phyloP scores from a whole-genome alignment of 2,797 vertebrate genomes.

The Champsocephalus esox region DNA sequence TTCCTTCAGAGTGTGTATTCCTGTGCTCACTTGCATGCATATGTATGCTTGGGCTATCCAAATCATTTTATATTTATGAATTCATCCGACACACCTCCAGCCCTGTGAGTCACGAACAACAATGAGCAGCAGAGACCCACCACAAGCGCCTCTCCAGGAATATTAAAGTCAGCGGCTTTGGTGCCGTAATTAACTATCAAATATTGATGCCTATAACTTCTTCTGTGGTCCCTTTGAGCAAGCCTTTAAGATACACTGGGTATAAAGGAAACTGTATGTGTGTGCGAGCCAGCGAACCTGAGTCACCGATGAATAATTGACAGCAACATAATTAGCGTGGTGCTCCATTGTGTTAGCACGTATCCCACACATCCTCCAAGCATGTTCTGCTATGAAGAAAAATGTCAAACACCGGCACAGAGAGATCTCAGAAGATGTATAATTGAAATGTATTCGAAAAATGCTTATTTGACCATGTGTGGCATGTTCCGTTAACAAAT shows the following conservation, averaged over 20 bases:
- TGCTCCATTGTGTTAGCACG: constrained; percentile 71
- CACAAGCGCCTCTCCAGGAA: constrained; percentile 59
- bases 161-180: constrained; percentile 78
- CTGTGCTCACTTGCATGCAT: background rate
- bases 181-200: constrained; percentile 84
- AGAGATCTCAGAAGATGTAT: constrained; percentile 58
- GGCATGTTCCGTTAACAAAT: constrained; percentile 46
- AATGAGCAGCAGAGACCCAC: constrained; percentile 40
- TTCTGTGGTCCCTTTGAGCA: constrained; percentile 67
- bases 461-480: constrained; percentile 45
- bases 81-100: constrained; percentile 56
- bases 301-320: constrained; percentile 82
- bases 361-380: constrained; percentile 65
- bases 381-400: constrained; percentile 66
- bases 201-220: constrained; percentile 83
- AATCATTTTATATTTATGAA: constrained; percentile 67
- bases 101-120: constrained; percentile 61
- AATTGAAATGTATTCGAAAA: constrained; percentile 63
- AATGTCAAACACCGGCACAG: constrained; percentile 62
- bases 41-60: constrained; percentile 39
- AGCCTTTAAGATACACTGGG: constrained; percentile 65
- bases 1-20: background rate
- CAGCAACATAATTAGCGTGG: constrained; percentile 81
- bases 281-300: constrained; percentile 67
- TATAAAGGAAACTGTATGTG: constrained; percentile 67